A percentile compares a stretch with the other conserved stretches of the same genome.
Evolutionary conservation across 2,888 invertebrate species (phyloP).

Genomic region (Megaustenia siamemsis): DNA sequence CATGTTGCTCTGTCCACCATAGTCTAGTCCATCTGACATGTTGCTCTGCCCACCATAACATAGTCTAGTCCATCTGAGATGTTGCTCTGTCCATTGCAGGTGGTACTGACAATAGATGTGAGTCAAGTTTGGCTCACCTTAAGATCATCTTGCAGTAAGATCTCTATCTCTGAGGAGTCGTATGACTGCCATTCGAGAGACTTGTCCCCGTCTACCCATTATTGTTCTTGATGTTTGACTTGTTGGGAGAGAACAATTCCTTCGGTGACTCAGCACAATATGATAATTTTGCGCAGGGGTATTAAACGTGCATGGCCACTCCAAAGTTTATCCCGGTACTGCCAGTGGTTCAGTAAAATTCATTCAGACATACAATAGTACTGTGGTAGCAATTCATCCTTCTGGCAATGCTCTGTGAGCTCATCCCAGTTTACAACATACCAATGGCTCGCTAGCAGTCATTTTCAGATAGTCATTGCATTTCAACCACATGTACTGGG

Average conservation of each 20-base stretch:
- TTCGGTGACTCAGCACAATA: background rate
- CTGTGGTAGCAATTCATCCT: background rate
- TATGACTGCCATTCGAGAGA: too few relatives aligned
- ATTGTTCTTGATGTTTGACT: slow-evolving; percentile 1
- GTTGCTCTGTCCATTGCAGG: too few relatives aligned
- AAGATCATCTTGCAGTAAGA: too few relatives aligned
- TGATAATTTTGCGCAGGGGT: background rate
- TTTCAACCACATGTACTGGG: too few relatives aligned
- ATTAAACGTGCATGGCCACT: slow-evolving; percentile 4
- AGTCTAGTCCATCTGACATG: too few relatives aligned
- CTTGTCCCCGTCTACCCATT: background rate
- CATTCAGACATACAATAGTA: background rate
- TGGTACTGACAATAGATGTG: too few relatives aligned
- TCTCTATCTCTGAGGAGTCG: too few relatives aligned
- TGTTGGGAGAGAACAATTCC: background rate
- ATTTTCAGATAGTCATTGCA: background rate
- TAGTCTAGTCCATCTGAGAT: too few relatives aligned
- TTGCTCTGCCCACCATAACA: too few relatives aligned
- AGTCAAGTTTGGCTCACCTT: too few relatives aligned
- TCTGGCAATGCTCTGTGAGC: slow-evolving; percentile 3
- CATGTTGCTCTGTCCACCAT: too few relatives aligned
- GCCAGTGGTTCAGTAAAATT: slow-evolving; percentile 21
- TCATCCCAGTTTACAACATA: background rate
- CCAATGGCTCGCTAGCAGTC: slow-evolving; percentile 5
- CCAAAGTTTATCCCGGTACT: background rate